Base-by-base conservation (phyloP, 2,888 invertebrate species). In the Ypsolopha sequella region DNA sequence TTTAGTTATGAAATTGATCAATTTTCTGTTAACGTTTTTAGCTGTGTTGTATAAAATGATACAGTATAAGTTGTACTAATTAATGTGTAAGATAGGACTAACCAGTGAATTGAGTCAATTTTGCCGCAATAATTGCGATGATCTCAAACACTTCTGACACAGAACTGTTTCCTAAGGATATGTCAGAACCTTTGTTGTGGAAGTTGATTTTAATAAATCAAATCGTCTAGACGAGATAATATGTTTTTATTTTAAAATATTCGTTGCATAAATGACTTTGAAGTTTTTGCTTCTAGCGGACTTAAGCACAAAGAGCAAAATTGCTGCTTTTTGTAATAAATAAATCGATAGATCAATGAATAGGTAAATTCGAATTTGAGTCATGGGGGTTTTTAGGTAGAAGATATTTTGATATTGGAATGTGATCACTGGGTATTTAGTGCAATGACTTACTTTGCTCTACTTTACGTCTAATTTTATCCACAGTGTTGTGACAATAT, bases 21-120 rank as follows among this genome's bases (percentile, higher is more conserved):
- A 63, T 56, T 66, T 70, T 71, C 62, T 66, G 70, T 74, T 75
- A 57, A 64, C 60, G 52, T 66, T 65, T 66, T 58, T 66, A 65
- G 59, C 59, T 63, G 64, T 63, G 64, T 72, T 48, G 44, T 48
- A 38, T 41, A 49, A 52, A 39, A 48, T 43, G 24, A 44, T 52
- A 10, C 41, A 52, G 48, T 24, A 52, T 49, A 48, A 51, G 36
- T 52, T 52, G 8, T 48, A 49, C 49, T 52, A 44, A 50, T 49
- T 24, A 39, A 38, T 36, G 24, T 53, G 53, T 54, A 53, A 24
- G 55, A 60, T 80, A 73, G 70, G 65, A 64, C 66, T 66, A 69
- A 74, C 66, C 70, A 73, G 77, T 79, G 77, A 71, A 72, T 75
- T 74, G 78, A 80, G 80, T 80, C 77, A 80, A 79, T 78, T 79